phyloP scores from a whole-genome alignment of 2,797 vertebrate genomes.

The Scarus forsteni region DNA sequence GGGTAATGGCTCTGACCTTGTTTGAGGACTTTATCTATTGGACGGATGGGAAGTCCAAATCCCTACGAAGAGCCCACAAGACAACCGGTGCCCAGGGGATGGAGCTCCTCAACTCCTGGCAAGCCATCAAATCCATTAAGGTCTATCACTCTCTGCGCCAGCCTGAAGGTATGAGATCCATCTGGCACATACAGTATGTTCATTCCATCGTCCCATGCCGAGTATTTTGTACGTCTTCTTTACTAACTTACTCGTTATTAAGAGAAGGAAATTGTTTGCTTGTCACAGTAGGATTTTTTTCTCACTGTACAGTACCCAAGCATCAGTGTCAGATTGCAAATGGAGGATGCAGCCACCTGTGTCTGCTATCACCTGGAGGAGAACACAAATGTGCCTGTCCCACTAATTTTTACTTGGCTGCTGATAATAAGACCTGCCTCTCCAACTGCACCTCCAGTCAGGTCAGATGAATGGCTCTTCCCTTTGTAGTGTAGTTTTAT shows the following conservation, averaged over 20 bases:
- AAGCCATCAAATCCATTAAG: slow-evolving; percentile 97
- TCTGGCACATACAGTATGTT: slow-evolving; percentile 43
- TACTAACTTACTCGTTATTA: slow-evolving; percentile 23
- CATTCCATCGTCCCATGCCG: slow-evolving; percentile 15
- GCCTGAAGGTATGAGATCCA: slow-evolving; percentile 90
- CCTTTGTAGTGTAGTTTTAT: slow-evolving; percentile 10
- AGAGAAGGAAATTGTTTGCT: slow-evolving; percentile 35
- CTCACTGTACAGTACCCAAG: slow-evolving; percentile 87
- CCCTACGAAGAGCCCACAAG: slow-evolving; percentile 96
- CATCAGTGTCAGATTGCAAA: slow-evolving; percentile 95
- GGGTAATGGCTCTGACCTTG: slow-evolving; percentile 96
- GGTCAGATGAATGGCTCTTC: slow-evolving; percentile 76
- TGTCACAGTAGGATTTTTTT: slow-evolving; percentile 29
- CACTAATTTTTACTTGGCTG: slow-evolving; percentile 97
- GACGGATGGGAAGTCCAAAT: slow-evolving; percentile 99
- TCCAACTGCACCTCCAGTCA: slow-evolving; percentile 99
- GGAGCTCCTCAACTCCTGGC: slow-evolving; percentile 97
- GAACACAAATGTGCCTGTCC: slow-evolving; percentile 95
- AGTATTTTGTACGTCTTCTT: slow-evolving; percentile 24
- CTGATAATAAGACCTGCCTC: slow-evolving; percentile 94
- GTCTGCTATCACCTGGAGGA: slow-evolving; percentile 92
- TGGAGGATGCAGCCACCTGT: slow-evolving; percentile 97
- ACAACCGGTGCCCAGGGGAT: slow-evolving; percentile 91
- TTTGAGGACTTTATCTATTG: slow-evolving; percentile 99
- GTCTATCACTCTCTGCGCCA: slow-evolving; percentile 98